Conservation (phyloP, 2,113 vertebrate genomes). For the Corythaeola cristata region DNA sequence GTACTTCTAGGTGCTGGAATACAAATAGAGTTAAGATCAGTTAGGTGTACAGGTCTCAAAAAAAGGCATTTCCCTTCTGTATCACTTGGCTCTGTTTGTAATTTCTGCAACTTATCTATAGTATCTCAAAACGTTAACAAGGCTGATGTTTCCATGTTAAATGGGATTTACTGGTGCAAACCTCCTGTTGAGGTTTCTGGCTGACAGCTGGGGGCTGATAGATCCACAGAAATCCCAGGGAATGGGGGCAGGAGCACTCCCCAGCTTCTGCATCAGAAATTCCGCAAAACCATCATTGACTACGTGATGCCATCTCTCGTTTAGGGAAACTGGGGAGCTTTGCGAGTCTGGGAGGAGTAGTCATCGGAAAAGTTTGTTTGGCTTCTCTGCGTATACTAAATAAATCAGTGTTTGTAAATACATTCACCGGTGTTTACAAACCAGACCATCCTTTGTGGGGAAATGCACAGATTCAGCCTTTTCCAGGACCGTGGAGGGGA, state of each 20-base stretch:
- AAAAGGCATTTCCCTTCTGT: not conserved
- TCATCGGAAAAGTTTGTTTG: not conserved
- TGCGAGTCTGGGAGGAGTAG: not conserved
- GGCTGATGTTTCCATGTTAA: not conserved
- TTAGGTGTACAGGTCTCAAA: not conserved
- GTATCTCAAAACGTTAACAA: not conserved
- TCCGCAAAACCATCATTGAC: not conserved
- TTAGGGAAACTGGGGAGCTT: not conserved
- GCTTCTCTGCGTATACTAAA: not conserved
- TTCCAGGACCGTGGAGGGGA: not conserved
- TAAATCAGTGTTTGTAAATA: not conserved
- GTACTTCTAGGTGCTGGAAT: not conserved
- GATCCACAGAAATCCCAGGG: accelerated
- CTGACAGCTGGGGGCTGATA: not conserved
- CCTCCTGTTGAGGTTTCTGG: not conserved
- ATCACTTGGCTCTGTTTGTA: not conserved
- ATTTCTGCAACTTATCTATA: not conserved
- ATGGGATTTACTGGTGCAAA: not conserved
- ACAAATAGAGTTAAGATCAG: not conserved
- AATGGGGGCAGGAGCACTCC: not conserved
- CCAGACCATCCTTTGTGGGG: not conserved
- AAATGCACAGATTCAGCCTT: not conserved
- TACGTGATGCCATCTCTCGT: not conserved
- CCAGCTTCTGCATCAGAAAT: not conserved
- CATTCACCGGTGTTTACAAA: not conserved